These are phyloP conservation scores for Chaetodon trifascialis DNA, from an alignment of 2,113 vertebrate species.

Conservation along the genomic window DNA sequence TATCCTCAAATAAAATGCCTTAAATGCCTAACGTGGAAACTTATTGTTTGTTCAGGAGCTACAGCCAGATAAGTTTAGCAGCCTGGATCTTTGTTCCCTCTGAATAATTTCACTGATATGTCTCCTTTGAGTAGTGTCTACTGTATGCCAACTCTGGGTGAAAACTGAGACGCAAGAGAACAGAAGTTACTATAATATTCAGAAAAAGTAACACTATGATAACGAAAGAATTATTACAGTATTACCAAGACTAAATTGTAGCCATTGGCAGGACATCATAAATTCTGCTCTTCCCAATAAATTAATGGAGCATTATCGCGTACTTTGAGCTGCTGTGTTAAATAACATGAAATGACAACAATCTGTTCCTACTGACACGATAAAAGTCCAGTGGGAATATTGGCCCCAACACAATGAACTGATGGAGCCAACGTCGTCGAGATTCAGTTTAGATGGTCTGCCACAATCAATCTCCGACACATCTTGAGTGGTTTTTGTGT, in stretches of 20 bases:
- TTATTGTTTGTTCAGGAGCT: neutral
- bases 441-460: neutral
- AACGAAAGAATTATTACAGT: neutral
- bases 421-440: neutral
- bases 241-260: neutral
- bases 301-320: neutral
- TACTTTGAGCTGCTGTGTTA: neutral
- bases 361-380: no score
- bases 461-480: neutral
- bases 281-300: neutral
- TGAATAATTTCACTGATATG: neutral
- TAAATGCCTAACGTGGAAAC: neutral
- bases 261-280: neutral
- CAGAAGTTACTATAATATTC: neutral
- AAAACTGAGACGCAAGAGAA: neutral
- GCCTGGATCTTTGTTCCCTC: neutral
- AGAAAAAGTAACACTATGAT: neutral
- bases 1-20: neutral
- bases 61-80: neutral
- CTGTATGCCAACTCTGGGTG: neutral
- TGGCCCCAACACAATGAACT: neutral
- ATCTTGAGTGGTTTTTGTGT: neutral
- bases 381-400: neutral
- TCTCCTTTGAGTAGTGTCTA: neutral
- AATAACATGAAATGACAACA: neutral